Evolutionary conservation across 2,888 invertebrate species (phyloP).

Genomic region (Erannis defoliaria): DNA sequence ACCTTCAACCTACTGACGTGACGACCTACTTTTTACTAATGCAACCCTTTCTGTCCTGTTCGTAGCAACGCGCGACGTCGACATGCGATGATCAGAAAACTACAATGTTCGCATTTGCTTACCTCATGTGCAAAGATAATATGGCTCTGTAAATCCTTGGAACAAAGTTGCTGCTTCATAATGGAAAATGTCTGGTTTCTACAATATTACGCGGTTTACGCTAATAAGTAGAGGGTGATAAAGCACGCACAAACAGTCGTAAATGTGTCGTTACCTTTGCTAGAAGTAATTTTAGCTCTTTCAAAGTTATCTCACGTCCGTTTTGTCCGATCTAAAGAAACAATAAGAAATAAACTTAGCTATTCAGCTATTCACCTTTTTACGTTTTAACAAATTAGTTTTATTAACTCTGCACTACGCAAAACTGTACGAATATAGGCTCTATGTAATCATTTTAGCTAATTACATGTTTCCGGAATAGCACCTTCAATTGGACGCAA

Average conservation of each 20-base stretch:
- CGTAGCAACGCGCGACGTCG: too few relatives aligned
- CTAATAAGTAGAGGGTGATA: slow-evolving; percentile 71
- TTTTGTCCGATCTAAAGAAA: slow-evolving; percentile 45
- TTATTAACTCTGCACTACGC: slow-evolving; percentile 18
- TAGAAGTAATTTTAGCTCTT: slow-evolving; percentile 47
- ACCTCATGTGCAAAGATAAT: slow-evolving; percentile 36
- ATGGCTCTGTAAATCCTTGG: slow-evolving; percentile 51
- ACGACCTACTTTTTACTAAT: not conserved
- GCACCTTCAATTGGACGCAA: slow-evolving; percentile 19
- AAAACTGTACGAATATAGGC: slow-evolving; percentile 7
- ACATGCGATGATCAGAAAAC: slow-evolving; percentile 5
- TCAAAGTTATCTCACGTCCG: slow-evolving; percentile 62
- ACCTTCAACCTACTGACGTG: not conserved
- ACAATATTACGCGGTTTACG: slow-evolving; percentile 67
- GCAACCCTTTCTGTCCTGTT: not conserved
- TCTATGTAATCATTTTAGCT: slow-evolving; percentile 16
- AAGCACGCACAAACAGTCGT: slow-evolving; percentile 74
- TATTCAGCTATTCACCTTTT: not conserved
- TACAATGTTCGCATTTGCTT: slow-evolving; percentile 25
- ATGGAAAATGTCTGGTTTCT: slow-evolving; percentile 61
- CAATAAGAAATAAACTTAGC: slow-evolving; percentile 44
- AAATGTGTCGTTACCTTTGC: slow-evolving; percentile 62
- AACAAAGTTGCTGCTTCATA: slow-evolving; percentile 50
- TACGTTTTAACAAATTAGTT: not conserved
- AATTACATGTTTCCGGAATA: slow-evolving; percentile 35